Percentiles rank a stretch among this genome's conserved stretches.
Conservation (phyloP, 2,113 vertebrate genomes). For the Podocnemis expansa region DNA sequence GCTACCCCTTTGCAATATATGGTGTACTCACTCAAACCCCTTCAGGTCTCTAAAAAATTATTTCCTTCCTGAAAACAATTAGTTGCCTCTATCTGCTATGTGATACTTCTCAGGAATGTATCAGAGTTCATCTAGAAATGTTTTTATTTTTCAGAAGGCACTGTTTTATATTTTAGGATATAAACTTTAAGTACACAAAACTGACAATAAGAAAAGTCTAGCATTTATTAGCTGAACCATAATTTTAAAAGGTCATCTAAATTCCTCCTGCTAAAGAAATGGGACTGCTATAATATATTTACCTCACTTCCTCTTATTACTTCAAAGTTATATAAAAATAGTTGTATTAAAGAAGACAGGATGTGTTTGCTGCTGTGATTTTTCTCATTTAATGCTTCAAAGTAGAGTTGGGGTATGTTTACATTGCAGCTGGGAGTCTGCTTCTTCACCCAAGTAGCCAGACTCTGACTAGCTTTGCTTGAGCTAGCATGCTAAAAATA, state of each 20-base stretch:
- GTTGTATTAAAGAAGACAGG: constrained; percentile 29
- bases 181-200: constrained; percentile 51
- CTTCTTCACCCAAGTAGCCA: neutral
- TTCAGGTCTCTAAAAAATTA: neutral
- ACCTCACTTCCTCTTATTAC: constrained; percentile 34
- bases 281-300: constrained; percentile 32
- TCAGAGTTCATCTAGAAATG: neutral
- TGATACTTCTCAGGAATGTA: neutral
- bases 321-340: constrained; percentile 40
- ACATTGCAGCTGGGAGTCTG: neutral
- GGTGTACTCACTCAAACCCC: fast-evolving
- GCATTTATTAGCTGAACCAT: neutral
- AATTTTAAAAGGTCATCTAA: neutral
- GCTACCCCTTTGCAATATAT: neutral
- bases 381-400: constrained; percentile 41
- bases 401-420: neutral
- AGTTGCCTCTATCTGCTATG: neutral
- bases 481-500: neutral
- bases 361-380: neutral
- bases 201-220: constrained; percentile 41
- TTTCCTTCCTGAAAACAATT: neutral
- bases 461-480: neutral
- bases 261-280: neutral
- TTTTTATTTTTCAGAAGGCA: neutral
- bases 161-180: constrained; percentile 20